Evolutionary conservation across 1,140 invertebrate genomes (phyloP).

Genomic region (Drosophila tropicalis): DNA sequence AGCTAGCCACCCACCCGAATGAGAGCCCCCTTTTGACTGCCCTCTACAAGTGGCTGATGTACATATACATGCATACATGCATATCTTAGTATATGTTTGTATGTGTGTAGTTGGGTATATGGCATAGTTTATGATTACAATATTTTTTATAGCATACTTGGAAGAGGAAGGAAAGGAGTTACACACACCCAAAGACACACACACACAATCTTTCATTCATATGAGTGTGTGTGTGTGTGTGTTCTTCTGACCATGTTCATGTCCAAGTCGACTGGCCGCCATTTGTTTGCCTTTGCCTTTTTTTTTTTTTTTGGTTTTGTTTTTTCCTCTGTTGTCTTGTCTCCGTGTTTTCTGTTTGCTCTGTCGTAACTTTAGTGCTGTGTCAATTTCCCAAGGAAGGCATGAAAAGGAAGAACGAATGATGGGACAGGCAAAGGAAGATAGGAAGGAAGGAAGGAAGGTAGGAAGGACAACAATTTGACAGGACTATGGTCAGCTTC

Average conservation of each 20-base stretch:
- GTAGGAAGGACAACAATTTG: constrained; percentile 3
- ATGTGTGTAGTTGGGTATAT: constrained; percentile 2
- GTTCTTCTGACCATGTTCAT: constrained; percentile 23
- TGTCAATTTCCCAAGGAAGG: constrained; percentile 51
- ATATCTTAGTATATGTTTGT: neutral
- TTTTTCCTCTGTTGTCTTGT: constrained; percentile 13
- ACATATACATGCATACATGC: too few species aligned
- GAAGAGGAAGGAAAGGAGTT: constrained; percentile 27
- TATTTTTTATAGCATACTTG: constrained; percentile 66
- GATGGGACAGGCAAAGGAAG: too few species aligned
- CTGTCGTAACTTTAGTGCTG: constrained; percentile 52
- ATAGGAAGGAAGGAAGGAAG: neutral
- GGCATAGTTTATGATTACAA: constrained; percentile 65
- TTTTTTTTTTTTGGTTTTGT: constrained; percentile 30
- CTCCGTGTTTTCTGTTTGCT: constrained; percentile 36
- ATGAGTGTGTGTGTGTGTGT: constrained; percentile 11
- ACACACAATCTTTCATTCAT: constrained; percentile 8
- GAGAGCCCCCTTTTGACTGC: neutral
- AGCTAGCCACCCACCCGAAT: neutral
- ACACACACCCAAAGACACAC: too few species aligned
- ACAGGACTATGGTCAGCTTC: constrained; percentile 31
- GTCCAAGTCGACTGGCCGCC: constrained; percentile 27
- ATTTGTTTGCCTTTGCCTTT: constrained; percentile 53
- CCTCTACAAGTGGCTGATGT: neutral
- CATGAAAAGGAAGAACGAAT: too few species aligned